Base-by-base conservation (phyloP, 1,140 invertebrate species). In the Octopus sinensis region DNA sequence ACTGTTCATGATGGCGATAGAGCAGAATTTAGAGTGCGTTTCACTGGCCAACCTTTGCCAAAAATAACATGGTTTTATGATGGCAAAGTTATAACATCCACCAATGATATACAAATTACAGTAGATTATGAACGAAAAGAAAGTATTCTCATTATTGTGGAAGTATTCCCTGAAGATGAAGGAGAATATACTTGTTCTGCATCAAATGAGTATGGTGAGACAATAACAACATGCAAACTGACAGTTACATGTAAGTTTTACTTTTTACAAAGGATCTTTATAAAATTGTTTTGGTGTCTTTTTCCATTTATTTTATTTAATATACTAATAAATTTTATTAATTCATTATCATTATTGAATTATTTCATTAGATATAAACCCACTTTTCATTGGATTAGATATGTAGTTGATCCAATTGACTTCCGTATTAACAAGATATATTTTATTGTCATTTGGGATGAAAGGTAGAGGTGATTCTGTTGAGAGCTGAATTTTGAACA, bases 161-260 rank as follows among this genome's bases (percentile, higher is more conserved):
- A 91, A 79, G 89, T 91, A 4, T 91, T 91, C 85, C 90, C 90
- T 43, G 88, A 92, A 23, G 98, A 99, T 91, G 95, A 95, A 53
- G 98, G 97, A n/a, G 93, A 93, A 51, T 99, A 99, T 91, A 94
- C 95, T 75, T 97, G 96, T 88, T 93, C 94, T 0, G 97, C 97
- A 7, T 93, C 91, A 4, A 99, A 99, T 89, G 93, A 94, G 80
- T 96, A 95, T 10, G 97, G 97, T 4, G 95, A 94, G 87, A 95
- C 95, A n/a, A 88, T 88, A 17, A 90, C 89, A 76, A 88, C 89
- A 6, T 90, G 88, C 82, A 62, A 83, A 30, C 85, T 90, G 12
- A 88, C 84, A 78, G 86, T 90, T 43, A 83, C 87, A 81, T 82
- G 89, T 89, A 85, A 88, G 87, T 88, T 30, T 75, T 17, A 43